These are phyloP conservation scores for Squalus acanthias DNA, from an alignment of 2,797 vertebrate species.

Conservation along the genomic window DNA sequence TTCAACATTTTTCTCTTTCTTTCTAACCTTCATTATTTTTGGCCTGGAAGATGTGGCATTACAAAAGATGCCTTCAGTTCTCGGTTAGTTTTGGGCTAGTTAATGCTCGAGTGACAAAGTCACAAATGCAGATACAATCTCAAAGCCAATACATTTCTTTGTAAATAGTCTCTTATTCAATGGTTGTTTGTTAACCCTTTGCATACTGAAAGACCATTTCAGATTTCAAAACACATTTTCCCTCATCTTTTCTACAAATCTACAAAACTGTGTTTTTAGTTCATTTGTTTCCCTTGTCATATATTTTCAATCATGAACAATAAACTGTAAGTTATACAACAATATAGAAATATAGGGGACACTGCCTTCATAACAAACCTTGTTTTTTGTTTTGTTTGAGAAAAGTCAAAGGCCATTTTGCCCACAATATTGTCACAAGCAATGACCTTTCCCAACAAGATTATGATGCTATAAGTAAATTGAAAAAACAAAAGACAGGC, in stretches of 20 bases:
- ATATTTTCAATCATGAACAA: not conserved
- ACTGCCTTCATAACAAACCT: not conserved
- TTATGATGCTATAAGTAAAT: not conserved
- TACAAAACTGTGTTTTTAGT: not conserved
- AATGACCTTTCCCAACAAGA: not conserved
- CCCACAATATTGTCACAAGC: not conserved
- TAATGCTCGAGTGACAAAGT: not conserved
- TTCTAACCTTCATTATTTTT: slow-evolving; percentile 11
- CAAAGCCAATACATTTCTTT: not conserved
- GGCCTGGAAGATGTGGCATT: not conserved
- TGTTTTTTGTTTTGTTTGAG: not conserved
- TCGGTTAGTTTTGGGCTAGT: not conserved
- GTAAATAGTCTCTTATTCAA: not conserved
- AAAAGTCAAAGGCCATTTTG: not conserved
- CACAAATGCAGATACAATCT: not conserved
- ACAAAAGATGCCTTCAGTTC: not conserved
- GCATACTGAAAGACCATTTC: not conserved
- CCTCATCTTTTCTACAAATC: not conserved
- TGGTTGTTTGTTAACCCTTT: not conserved
- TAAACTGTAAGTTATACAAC: not conserved
- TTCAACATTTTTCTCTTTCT: not conserved
- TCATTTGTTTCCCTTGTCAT: not conserved
- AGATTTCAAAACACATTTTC: not conserved
- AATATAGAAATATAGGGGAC: not conserved
- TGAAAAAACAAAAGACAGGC: not conserved